Percentiles rank a stretch among this genome's conserved stretches.
phyloP scores from a whole-genome alignment of 2,113 vertebrate genomes.

The Calcarius ornatus region DNA sequence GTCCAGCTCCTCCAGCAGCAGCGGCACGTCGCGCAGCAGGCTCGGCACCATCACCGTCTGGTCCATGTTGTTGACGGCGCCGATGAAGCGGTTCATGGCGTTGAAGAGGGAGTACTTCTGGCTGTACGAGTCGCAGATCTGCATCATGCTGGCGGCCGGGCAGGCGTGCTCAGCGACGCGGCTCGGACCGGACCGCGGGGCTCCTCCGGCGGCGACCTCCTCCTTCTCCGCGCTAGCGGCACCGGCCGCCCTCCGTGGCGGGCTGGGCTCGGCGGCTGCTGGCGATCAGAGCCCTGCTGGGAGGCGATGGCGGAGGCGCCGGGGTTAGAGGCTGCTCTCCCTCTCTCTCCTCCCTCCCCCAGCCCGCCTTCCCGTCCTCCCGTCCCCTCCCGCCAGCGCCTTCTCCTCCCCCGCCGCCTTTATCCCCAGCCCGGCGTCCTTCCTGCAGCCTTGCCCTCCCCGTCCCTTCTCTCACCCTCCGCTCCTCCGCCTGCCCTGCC shows the following conservation, averaged over 20 bases:
- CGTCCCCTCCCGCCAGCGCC: neutral
- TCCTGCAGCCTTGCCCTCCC: neutral
- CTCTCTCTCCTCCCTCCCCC: neutral
- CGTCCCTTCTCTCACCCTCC: neutral
- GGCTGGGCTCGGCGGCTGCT: neutral
- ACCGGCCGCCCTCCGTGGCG: neutral
- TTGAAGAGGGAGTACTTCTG: slow-evolving; percentile 92
- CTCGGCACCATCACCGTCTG: slow-evolving; percentile 96
- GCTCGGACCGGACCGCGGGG: neutral
- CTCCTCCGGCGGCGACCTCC: neutral
- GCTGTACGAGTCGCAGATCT: slow-evolving; percentile 83
- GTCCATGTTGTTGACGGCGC: slow-evolving; percentile 95
- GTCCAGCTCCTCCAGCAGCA: slow-evolving; percentile 77
- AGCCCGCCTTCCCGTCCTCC: neutral
- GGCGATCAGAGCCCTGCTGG: neutral
- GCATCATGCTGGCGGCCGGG: slow-evolving; percentile 79
- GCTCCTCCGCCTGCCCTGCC: neutral
- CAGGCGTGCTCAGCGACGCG: neutral
- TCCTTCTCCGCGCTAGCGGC: neutral
- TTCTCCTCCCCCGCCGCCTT: neutral
- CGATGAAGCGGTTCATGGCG: slow-evolving; percentile 92
- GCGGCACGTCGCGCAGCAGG: slow-evolving; percentile 90
- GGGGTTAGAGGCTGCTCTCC: neutral
- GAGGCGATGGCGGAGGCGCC: neutral
- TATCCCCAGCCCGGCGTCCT: neutral